These are phyloP conservation scores for Corythoichthys haematopterus DNA, from an alignment of 2,113 vertebrate species.

Conservation along the genomic window DNA sequence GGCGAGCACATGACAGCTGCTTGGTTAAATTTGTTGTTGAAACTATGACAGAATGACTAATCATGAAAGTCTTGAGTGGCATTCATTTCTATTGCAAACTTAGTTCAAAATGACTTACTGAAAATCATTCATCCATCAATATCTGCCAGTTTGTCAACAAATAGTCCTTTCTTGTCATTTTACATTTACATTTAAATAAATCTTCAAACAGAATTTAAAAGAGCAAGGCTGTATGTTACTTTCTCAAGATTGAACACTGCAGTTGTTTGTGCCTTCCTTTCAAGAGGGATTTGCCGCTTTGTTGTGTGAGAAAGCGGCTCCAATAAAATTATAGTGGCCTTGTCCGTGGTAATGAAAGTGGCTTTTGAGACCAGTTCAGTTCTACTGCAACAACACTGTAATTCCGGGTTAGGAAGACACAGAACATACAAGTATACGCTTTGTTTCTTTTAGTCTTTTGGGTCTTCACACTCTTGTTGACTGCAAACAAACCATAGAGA, in stretches of 20 bases:
- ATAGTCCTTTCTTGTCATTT: neutral
- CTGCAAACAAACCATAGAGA: neutral
- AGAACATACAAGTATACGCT: neutral
- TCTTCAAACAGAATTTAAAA: neutral
- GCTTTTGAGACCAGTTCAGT: neutral
- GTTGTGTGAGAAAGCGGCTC: neutral
- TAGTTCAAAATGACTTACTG: neutral
- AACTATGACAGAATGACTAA: neutral
- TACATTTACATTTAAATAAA: neutral
- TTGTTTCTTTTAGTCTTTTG: neutral
- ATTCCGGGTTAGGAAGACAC: neutral
- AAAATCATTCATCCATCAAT: neutral
- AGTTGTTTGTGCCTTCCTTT: neutral
- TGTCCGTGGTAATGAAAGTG: slow-evolving; percentile 6
- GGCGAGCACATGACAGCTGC: neutral
- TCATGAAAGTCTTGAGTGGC: neutral
- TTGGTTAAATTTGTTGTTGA: neutral
- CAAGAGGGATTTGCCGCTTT: slow-evolving; percentile 5
- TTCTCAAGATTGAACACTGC: neutral
- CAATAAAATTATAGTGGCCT: slow-evolving; percentile 4
- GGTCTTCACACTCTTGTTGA: neutral
- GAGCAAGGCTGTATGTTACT: neutral
- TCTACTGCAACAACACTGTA: slow-evolving; percentile 3
- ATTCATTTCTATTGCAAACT: neutral
- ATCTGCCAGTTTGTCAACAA: neutral